These are phyloP conservation scores for Lysiphlebus fabarum DNA, from an alignment of 1,140 invertebrate genomes.

Conservation along the genomic window DNA sequence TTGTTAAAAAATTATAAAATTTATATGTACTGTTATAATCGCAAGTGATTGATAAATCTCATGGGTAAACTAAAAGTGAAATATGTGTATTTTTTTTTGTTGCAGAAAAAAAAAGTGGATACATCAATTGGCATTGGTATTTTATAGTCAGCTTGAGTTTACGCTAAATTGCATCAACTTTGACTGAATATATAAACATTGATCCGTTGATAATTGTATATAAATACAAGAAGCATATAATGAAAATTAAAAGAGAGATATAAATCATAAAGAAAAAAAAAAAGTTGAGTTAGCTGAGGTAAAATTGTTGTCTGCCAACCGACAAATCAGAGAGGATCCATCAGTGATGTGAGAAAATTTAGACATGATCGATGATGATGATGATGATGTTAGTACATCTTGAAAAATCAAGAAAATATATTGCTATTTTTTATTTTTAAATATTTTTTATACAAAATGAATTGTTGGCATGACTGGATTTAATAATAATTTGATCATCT, in stretches of 20 bases:
- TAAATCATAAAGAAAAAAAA: no score
- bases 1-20: no score
- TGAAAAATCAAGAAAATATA: conserved; percentile 9
- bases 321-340: no score
- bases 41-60: neutral
- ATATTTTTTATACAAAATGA: conserved; percentile 9
- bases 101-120: no score
- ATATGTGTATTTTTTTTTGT: neutral
- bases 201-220: conserved; percentile 2
- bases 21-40: no score
- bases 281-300: no score
- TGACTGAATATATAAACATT: neutral
- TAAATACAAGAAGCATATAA: neutral
- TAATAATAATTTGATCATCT: neutral
- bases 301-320: no score
- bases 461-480: conserved; percentile 16
- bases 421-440: neutral
- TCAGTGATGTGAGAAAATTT: no score
- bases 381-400: no score
- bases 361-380: conserved; percentile 1
- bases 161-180: conserved; percentile 9
- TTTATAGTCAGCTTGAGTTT: conserved; percentile 3
- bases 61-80: neutral
- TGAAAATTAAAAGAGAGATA: neutral
- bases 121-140: neutral